Conservation (phyloP, 2,797 vertebrate species). For the Hydrocynus forskahlii region DNA sequence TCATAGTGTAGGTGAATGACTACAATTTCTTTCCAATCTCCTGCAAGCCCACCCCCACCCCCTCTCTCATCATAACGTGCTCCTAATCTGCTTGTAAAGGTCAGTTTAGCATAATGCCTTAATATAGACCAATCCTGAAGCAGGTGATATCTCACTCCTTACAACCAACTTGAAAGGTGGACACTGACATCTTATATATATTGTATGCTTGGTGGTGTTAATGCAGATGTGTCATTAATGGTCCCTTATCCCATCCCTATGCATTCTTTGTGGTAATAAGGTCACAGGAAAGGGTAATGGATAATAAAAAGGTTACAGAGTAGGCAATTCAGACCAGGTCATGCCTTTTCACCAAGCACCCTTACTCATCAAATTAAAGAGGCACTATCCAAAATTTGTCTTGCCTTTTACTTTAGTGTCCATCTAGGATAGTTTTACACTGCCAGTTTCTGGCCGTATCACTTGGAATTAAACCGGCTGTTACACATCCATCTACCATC, state of each 20-base stretch:
- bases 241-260: slow-evolving; percentile 66
- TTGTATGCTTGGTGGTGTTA: not conserved
- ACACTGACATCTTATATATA: slow-evolving; percentile 20
- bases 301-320: not conserved
- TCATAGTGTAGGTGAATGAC: not conserved
- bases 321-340: not conserved
- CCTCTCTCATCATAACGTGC: not conserved
- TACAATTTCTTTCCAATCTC: slow-evolving; percentile 11
- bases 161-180: slow-evolving; percentile 4
- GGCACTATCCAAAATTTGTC: not conserved
- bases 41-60: not conserved
- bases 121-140: slow-evolving; percentile 76
- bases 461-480: no score
- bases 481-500: no score
- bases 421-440: no score
- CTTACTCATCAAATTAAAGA: not conserved
- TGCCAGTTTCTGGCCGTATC: no score
- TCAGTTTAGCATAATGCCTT: slow-evolving; percentile 86
- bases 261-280: slow-evolving; percentile 15
- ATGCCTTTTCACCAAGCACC: not conserved
- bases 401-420: not conserved
- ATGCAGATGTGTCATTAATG: slow-evolving; percentile 70
- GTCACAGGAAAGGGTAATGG: not conserved
- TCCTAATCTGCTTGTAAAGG: slow-evolving; percentile 81
- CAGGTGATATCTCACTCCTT: slow-evolving; percentile 50